Percentiles rank a stretch among this genome's conserved stretches.
Conservation (phyloP, 2,113 vertebrate genomes). For the Fukomys damarensis region DNA sequence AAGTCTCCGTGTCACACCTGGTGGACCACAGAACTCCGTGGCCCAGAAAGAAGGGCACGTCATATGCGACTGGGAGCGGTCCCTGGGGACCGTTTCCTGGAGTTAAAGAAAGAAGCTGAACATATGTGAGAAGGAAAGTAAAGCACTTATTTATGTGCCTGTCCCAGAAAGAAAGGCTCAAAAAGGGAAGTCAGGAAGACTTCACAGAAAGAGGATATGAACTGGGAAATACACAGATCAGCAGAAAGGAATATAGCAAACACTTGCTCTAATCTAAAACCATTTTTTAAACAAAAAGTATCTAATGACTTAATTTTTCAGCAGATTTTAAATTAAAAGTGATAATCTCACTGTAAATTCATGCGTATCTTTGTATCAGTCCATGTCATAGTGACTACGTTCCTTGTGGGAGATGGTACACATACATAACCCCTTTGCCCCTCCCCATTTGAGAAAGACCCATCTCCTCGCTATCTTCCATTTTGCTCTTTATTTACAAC, state of each 20-base stretch:
- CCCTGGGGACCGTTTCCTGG: not conserved
- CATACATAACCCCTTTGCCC: not conserved
- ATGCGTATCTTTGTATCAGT: not conserved
- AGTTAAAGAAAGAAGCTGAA: not conserved
- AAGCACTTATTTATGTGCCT: not conserved
- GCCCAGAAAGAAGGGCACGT: not conserved
- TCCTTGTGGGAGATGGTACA: not conserved
- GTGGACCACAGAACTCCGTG: fast-evolving
- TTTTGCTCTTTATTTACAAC: not conserved
- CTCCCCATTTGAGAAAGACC: not conserved
- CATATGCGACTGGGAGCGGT: not conserved
- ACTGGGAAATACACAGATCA: not conserved
- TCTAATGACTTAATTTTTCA: not conserved
- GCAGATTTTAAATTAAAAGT: not conserved
- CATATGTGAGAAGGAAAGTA: not conserved
- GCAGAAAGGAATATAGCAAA: not conserved
- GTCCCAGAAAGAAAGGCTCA: not conserved
- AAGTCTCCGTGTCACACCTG: not conserved
- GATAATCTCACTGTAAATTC: not conserved
- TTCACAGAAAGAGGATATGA: not conserved
- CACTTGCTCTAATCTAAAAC: not conserved
- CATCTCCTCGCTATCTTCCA: not conserved
- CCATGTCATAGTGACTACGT: not conserved
- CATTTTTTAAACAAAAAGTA: not conserved
- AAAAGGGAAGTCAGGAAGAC: not conserved